These are phyloP conservation scores for Limnephilus auricula DNA, from an alignment of 2,888 invertebrate genomes.

Conservation along the genomic window DNA sequence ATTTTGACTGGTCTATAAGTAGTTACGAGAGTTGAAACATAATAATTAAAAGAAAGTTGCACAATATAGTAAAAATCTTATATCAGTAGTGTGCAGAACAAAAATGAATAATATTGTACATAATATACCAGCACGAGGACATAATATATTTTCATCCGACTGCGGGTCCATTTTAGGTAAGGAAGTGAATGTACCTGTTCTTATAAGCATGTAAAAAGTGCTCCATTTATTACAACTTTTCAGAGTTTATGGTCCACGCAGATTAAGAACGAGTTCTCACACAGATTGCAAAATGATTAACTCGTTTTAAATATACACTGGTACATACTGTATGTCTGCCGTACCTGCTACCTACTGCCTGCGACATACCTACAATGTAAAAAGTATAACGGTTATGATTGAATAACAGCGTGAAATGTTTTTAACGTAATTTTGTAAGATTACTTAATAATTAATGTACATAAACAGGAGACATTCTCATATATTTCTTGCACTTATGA, in stretches of 20 bases:
- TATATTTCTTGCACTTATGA: too few species aligned
- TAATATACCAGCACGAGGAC: background rate
- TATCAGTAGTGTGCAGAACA: too few species aligned
- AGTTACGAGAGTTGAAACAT: too few species aligned
- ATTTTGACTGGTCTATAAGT: too few species aligned
- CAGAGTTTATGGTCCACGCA: conserved; percentile 29
- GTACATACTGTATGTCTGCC: background rate
- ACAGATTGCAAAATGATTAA: conserved; percentile 27
- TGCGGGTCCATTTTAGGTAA: conserved; percentile 18
- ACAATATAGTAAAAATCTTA: too few species aligned
- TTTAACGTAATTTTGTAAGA: background rate
- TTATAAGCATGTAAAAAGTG: conserved; percentile 28
- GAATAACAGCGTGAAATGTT: background rate
- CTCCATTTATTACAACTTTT: conserved; percentile 10
- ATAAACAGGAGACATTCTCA: background rate
- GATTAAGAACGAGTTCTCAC: conserved; percentile 15
- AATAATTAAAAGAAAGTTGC: too few species aligned
- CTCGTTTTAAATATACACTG: conserved; percentile 11
- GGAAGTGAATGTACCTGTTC: conserved; percentile 11
- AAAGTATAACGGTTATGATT: background rate
- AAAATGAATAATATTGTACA: background rate
- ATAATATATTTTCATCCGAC: background rate
- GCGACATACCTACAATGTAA: background rate
- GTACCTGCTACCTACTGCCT: background rate
- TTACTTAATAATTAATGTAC: background rate